These are phyloP conservation scores for Opisthocomus hoazin DNA, from an alignment of 2,113 vertebrate species.

Conservation along the genomic window DNA sequence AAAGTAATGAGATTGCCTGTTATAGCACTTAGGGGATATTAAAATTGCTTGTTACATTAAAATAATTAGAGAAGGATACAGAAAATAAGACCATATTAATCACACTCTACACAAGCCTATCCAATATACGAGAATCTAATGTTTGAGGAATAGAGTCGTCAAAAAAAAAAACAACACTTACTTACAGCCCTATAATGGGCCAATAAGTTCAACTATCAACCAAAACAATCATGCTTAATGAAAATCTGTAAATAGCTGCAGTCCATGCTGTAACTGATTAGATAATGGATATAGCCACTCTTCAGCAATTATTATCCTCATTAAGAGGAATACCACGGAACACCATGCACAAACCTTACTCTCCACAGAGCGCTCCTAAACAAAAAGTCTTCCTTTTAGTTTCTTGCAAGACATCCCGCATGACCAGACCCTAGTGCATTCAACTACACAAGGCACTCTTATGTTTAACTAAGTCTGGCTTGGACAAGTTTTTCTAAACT, in stretches of 20 bases:
- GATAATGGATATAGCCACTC: neutral
- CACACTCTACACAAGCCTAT: neutral
- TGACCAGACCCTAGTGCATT: neutral
- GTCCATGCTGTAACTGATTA: neutral
- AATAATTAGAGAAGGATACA: slow-evolving; percentile 6
- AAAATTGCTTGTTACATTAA: slow-evolving; percentile 17
- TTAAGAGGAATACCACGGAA: neutral
- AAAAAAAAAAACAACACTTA: neutral
- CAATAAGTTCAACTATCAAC: neutral
- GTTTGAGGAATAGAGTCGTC: neutral
- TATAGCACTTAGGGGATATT: neutral
- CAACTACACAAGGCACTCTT: neutral
- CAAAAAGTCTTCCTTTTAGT: neutral
- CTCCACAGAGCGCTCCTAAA: neutral
- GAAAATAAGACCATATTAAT: slow-evolving; percentile 1
- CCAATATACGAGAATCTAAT: neutral
- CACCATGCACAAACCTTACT: neutral
- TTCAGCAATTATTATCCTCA: neutral
- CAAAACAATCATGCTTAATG: neutral
- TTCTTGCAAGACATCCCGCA: neutral
- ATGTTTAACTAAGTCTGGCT: neutral
- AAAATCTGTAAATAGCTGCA: neutral
- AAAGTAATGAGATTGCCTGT: slow-evolving; percentile 13
- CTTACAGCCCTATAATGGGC: neutral
- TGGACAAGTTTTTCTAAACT: neutral